Evolutionary conservation across 2,797 vertebrate genomes (phyloP).

Genomic region (Gadopsis marmoratus): DNA sequence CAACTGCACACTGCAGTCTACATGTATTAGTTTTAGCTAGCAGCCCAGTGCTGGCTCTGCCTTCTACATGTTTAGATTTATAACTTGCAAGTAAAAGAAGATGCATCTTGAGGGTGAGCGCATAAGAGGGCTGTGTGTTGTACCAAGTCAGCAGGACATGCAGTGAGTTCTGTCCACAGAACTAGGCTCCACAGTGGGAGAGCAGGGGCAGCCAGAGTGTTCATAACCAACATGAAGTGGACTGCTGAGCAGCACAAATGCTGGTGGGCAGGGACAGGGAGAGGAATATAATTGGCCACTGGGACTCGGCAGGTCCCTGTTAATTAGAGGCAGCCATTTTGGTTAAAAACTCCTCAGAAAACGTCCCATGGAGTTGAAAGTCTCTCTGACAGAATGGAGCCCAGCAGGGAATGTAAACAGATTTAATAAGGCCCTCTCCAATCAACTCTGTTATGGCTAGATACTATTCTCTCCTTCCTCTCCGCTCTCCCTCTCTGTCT

Average conservation of each 20-base stretch:
- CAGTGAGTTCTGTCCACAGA: constrained; percentile 64
- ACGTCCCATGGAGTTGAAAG: constrained; percentile 82
- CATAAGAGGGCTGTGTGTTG: constrained; percentile 45
- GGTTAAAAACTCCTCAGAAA: constrained; percentile 79
- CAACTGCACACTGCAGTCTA: not conserved
- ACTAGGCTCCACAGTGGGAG: constrained; percentile 70
- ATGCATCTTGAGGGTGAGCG: constrained; percentile 59
- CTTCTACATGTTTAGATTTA: constrained; percentile 15
- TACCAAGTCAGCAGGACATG: constrained; percentile 62
- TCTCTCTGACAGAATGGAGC: constrained; percentile 81
- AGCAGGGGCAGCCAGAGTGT: constrained; percentile 63
- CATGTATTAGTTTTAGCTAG: not conserved
- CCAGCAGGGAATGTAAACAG: constrained; percentile 84
- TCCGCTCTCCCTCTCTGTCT: constrained; percentile 33
- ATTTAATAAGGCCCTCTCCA: constrained; percentile 84
- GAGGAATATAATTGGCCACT: constrained; percentile 81
- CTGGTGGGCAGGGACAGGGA: constrained; percentile 77
- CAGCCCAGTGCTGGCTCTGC: constrained; percentile 16
- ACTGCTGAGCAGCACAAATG: constrained; percentile 74
- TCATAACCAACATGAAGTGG: constrained; percentile 74
- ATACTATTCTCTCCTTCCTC: constrained; percentile 65
- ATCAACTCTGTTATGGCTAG: constrained; percentile 79
- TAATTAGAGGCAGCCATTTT: constrained; percentile 84
- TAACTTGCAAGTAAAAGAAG: constrained; percentile 28
- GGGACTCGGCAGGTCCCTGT: constrained; percentile 80